Percentiles rank a stretch among this genome's conserved stretches.
phyloP scores from a whole-genome alignment of 1,140 invertebrate species.

The Solenopsis invicta region DNA sequence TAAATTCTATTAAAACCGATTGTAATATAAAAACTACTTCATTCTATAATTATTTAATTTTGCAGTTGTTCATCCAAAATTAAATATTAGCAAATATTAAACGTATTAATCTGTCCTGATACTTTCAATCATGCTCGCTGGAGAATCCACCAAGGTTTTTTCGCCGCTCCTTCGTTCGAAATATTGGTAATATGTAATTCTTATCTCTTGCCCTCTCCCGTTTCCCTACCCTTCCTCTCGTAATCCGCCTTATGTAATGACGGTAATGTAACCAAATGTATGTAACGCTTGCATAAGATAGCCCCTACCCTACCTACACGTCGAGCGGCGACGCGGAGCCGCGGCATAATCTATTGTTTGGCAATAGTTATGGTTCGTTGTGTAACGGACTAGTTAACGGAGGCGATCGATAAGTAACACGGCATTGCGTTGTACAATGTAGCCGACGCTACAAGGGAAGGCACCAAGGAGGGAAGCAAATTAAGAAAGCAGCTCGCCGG shows the following conservation, averaged over 20 bases:
- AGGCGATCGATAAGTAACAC: constrained; percentile 77
- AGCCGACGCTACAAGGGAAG: constrained; percentile 23
- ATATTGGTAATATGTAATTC: constrained; percentile 80
- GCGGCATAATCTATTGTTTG: constrained; percentile 84
- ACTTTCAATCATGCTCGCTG: background rate
- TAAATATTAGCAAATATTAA: background rate
- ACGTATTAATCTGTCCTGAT: background rate
- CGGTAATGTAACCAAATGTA: constrained; percentile 86
- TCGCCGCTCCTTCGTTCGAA: constrained; percentile 45
- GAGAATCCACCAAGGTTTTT: constrained; percentile 4
- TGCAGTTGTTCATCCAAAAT: background rate
- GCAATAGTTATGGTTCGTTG: constrained; percentile 82
- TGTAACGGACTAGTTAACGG: constrained; percentile 80
- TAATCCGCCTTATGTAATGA: constrained; percentile 84
- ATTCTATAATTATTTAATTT: constrained; percentile 13
- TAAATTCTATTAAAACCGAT: background rate
- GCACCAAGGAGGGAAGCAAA: background rate
- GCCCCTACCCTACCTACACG: constrained; percentile 73
- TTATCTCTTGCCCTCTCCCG: constrained; percentile 74
- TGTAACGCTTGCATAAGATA: constrained; percentile 85
- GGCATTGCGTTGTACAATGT: constrained; percentile 57
- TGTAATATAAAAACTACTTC: background rate
- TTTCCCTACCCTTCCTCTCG: constrained; percentile 74
- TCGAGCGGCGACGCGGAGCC: constrained; percentile 65
- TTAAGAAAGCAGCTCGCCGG: background rate